phyloP scores from a whole-genome alignment of 2,113 vertebrate genomes.

The Empidonax alnorum region DNA sequence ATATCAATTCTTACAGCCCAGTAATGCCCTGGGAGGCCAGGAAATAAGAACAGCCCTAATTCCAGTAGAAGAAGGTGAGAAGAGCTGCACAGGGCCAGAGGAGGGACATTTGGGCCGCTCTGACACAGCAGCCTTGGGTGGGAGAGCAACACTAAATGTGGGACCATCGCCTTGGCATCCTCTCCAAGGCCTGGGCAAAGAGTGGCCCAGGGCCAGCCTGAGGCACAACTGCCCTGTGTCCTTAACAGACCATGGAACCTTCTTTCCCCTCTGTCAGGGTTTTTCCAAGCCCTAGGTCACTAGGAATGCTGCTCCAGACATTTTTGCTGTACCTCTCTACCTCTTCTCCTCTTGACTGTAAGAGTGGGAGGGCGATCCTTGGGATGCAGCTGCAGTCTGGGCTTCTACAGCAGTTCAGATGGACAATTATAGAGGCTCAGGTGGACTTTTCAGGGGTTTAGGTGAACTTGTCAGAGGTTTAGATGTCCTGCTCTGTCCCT shows the following conservation, averaged over 20 bases:
- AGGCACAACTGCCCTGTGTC: background rate
- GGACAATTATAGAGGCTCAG: background rate
- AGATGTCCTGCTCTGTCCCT: background rate
- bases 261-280: background rate
- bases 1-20: background rate
- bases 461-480: background rate
- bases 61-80: background rate
- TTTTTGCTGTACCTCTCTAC: background rate
- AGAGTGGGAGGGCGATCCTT: rapidly evolving
- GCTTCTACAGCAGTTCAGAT: background rate
- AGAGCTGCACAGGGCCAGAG: background rate
- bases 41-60: background rate
- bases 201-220: background rate
- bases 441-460: background rate
- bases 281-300: background rate
- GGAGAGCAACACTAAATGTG: background rate
- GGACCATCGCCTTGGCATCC: background rate
- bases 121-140: background rate
- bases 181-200: background rate
- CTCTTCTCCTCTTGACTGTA: background rate
- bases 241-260: background rate
- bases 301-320: background rate
- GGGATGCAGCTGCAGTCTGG: background rate
- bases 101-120: background rate
- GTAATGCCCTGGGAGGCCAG: background rate